Conservation (phyloP, 2,113 vertebrate genomes). For the Oceanites oceanicus region DNA sequence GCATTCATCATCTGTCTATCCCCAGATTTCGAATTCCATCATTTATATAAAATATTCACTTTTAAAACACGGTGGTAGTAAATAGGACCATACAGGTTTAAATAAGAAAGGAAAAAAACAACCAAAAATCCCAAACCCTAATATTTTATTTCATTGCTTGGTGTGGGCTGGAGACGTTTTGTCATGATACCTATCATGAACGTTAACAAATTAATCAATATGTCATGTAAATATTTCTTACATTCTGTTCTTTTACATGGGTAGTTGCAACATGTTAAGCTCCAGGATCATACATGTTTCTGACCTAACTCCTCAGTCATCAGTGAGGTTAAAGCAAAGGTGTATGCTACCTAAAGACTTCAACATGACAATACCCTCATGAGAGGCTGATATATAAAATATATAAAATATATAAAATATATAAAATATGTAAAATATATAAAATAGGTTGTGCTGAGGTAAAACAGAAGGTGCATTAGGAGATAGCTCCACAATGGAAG, state of each 20-base stretch:
- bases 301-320: not conserved
- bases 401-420: too few species aligned
- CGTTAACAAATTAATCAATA: not conserved
- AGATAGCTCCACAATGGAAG: not conserved
- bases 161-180: not conserved
- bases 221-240: not conserved
- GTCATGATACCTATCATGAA: not conserved
- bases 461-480: not conserved
- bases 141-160: not conserved
- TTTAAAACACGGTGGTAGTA: not conserved
- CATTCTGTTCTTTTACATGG: not conserved
- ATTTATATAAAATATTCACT: not conserved
- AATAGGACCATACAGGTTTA: not conserved
- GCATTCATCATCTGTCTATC: not conserved
- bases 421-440: not conserved
- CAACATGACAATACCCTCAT: not conserved
- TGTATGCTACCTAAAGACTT: not conserved
- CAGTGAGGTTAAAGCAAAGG: not conserved
- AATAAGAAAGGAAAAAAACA: not conserved
- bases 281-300: not conserved
- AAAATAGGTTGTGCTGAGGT: not conserved
- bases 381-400: not conserved
- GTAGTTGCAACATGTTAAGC: not conserved
- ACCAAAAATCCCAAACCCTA: not conserved
- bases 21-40: not conserved